phyloP scores from a whole-genome alignment of 2,888 invertebrate species.

The Drosophila heteroneura region DNA sequence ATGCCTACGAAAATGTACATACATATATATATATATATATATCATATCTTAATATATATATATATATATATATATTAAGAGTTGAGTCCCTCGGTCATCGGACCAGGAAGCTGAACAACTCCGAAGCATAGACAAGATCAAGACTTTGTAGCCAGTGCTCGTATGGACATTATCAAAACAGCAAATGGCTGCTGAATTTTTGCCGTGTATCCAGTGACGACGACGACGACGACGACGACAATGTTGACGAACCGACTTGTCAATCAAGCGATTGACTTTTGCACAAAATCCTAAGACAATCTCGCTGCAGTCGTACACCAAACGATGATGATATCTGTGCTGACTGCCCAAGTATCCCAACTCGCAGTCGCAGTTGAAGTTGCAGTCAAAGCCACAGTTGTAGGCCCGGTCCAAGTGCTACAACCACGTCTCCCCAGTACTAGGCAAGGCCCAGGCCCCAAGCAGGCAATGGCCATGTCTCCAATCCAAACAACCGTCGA shows the following conservation, averaged over 20 bases:
- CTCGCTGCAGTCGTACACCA: conserved; percentile 59
- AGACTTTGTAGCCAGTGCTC: conserved; percentile 10
- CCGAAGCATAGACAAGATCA: conserved; percentile 66
- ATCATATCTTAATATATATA: neutral
- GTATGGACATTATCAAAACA: conserved; percentile 61
- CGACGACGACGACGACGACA: conserved; percentile 5
- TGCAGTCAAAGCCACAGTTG: conserved; percentile 10
- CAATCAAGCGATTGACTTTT: conserved; percentile 82
- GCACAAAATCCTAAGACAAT: conserved; percentile 76
- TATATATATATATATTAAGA: neutral
- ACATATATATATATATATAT: neutral
- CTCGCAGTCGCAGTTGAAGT: neutral
- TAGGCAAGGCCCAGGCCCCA: conserved; percentile 33
- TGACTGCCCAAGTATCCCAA: conserved; percentile 39
- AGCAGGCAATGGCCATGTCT: conserved; percentile 46
- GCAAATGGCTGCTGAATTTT: conserved; percentile 49
- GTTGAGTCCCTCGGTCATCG: neutral
- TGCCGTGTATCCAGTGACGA: conserved; percentile 39
- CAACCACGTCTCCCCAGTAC: conserved; percentile 16
- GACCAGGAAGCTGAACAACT: conserved; percentile 69
- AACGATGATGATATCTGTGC: conserved; percentile 75
- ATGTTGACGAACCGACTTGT: conserved; percentile 75
- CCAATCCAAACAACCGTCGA: conserved; percentile 50
- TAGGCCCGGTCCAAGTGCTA: conserved; percentile 13
- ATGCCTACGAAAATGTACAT: conserved; percentile 1